Evolutionary conservation across 2,797 vertebrate genomes (phyloP), one percentile per base, ranked within the genome.

Genomic region (Scyliorhinus canicula): DNA sequence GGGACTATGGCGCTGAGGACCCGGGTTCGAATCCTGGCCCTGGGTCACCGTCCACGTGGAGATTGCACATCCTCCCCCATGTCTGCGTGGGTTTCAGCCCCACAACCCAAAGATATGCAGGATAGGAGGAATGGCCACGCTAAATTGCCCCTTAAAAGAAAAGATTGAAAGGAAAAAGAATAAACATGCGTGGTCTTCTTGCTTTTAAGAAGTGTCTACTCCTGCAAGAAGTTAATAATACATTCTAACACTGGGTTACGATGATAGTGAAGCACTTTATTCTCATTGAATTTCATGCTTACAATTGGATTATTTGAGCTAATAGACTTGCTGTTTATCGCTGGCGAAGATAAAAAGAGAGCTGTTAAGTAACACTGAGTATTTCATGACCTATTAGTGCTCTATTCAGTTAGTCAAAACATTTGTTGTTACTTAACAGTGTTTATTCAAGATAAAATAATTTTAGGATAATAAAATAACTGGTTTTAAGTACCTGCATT

Each of bases 401-500:
- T 35, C 52, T 31, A 86, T 16, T 82, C 5, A 12, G 35, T 86
- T 86, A 55, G 31, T 35, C 84, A 55, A 35, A 28, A 55, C 50
- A 86, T 86, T 47, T 47, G 79, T 44, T 52, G 84, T 86, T 52
- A 52, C 50, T 85, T 52, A 31, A 55, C 52, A 50, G 2, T 4
- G 12, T 52, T 86, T 86, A 86, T 86, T 31, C 52, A 55, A 86
- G 84, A 28, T 86, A 86, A 86, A 31, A 86, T 82, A 82, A 82
- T 47, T 44, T 79, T 82, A 82, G 79, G 40, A 82, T 82, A 82
- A 82, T 82, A 40, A 7, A 35, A 47, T 47, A 40, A 40, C n/a
- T 77, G 74, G 4, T 47, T 84, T 84, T 84, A 52, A 55, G 47
- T 55, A 86, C 50, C 28, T 31, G 52, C 16, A 55, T 86, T 55